phyloP scores from a whole-genome alignment of 2,113 vertebrate genomes.

The Xiphophorus couchianus region DNA sequence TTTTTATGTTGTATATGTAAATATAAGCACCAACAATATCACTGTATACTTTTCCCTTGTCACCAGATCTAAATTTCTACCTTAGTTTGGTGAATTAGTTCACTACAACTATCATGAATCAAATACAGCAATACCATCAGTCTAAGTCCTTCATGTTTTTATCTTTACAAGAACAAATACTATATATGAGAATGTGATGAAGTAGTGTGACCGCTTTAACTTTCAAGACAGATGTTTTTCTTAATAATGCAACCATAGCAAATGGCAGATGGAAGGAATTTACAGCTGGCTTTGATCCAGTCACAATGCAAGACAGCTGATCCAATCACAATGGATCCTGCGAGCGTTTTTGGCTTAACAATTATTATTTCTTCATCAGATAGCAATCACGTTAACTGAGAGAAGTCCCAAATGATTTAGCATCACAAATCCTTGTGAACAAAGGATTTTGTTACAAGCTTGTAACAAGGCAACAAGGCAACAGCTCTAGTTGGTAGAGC shows the following conservation, averaged over 20 bases:
- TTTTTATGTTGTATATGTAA: not conserved
- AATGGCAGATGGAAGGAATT: slow-evolving; percentile 10
- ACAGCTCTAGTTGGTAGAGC: too few species aligned
- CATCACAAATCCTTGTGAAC: not conserved
- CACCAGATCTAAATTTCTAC: not conserved
- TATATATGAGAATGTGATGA: not conserved
- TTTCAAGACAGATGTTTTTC: slow-evolving; percentile 9
- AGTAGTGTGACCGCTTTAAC: slow-evolving; percentile 23
- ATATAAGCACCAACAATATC: not conserved
- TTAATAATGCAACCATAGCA: slow-evolving; percentile 14
- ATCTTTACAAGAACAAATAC: not conserved
- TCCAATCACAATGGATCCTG: slow-evolving; percentile 6
- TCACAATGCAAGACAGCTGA: slow-evolving; percentile 12
- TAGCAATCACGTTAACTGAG: not conserved
- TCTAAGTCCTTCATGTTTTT: not conserved
- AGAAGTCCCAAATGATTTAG: not conserved
- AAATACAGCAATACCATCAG: not conserved
- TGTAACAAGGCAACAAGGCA: too few species aligned
- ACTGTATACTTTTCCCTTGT: not conserved
- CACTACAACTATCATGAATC: not conserved
- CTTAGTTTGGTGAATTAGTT: not conserved
- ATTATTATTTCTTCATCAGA: slow-evolving; percentile 1
- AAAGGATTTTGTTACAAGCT: too few species aligned
- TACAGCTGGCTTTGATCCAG: slow-evolving; percentile 11
- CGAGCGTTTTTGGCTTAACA: not conserved